Base-by-base conservation (phyloP, 2,113 vertebrate species). In the Pteruthius melanotis region DNA sequence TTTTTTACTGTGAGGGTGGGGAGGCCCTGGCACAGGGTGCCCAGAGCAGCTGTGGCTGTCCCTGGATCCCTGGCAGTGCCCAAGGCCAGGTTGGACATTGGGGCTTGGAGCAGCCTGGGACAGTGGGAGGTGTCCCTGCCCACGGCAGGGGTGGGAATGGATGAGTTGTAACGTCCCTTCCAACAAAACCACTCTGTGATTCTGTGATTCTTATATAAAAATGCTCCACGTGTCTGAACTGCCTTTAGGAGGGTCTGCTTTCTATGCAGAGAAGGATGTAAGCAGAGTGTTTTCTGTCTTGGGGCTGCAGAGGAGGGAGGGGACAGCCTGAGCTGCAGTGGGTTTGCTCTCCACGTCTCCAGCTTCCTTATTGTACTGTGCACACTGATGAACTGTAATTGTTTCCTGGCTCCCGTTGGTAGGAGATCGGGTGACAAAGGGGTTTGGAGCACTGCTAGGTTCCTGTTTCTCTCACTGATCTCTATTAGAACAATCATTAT, bases 401-500 rank as follows among this genome's bases (percentile, higher is more conserved):
- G 87, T 95, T 96, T 94, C 92, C 90, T 88, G 90, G 85, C 53
- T 91, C 45, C 50, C 1, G 1, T 74, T 49, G 63, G 70, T 79
- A 91, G 90, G 69, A 86, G 87, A 84, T 69, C 11, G 37, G 70
- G 60, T 95, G 82, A 90, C 86, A 97, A 78, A 95, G 56, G 71
- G 76, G n/a, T 83, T 96, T 94, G 90, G 92, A 96, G 80, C 90
- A 84, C 93, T 86, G 60, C 83, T 95, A 93, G 76, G 89, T 96
- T 96, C 78, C 93, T 91, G 87, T 96, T 96, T 92, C 74, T 81
- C 83, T 90, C 92, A 35, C 89, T 95, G 95, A 97, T 96, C 89
- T 95, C 86, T 90, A 64, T 77, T 78, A 96, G 95, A 96, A 95
- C 85, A 96, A 93, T 92, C 90, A 95, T 95, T 97, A 94, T 93